Evolutionary conservation across 2,888 invertebrate genomes (phyloP).

Genomic region (Zygogramma bicolorata): DNA sequence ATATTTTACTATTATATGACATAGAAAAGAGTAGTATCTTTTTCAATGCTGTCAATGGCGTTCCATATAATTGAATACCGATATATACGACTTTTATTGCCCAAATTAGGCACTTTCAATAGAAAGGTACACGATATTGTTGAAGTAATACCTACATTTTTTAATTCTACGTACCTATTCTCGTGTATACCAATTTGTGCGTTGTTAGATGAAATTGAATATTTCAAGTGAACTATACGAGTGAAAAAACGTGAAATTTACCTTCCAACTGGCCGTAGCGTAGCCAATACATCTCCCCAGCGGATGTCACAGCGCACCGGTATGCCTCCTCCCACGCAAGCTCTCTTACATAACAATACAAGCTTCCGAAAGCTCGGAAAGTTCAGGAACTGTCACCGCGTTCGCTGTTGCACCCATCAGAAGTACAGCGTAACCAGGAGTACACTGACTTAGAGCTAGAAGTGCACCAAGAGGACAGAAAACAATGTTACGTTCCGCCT

Average conservation of each 20-base stretch:
- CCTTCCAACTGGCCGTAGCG: constrained; percentile 25
- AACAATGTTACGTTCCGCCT: constrained; percentile 61
- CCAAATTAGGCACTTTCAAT: too few relatives aligned
- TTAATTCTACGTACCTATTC: too few relatives aligned
- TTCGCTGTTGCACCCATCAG: constrained; percentile 18
- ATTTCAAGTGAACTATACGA: too few relatives aligned
- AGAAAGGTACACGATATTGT: too few relatives aligned
- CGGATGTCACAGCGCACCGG: background rate
- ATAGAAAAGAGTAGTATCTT: too few relatives aligned
- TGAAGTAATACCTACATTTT: too few relatives aligned
- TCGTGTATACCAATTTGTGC: too few relatives aligned
- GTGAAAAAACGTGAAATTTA: background rate
- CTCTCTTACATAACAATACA: constrained; percentile 10
- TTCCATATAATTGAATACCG: too few relatives aligned
- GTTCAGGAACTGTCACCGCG: constrained; percentile 1
- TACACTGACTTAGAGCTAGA: constrained; percentile 51
- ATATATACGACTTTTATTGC: too few relatives aligned
- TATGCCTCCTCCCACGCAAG: constrained; percentile 18
- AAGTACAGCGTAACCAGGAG: constrained; percentile 35
- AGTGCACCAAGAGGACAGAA: constrained; percentile 45
- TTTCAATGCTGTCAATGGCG: too few relatives aligned
- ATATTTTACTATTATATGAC: too few relatives aligned
- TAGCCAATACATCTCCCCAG: constrained; percentile 16
- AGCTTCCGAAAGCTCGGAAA: constrained; percentile 12
- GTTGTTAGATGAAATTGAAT: too few relatives aligned